phyloP scores from a whole-genome alignment of 2,888 invertebrate genomes.

The Heliothis peltigera region DNA sequence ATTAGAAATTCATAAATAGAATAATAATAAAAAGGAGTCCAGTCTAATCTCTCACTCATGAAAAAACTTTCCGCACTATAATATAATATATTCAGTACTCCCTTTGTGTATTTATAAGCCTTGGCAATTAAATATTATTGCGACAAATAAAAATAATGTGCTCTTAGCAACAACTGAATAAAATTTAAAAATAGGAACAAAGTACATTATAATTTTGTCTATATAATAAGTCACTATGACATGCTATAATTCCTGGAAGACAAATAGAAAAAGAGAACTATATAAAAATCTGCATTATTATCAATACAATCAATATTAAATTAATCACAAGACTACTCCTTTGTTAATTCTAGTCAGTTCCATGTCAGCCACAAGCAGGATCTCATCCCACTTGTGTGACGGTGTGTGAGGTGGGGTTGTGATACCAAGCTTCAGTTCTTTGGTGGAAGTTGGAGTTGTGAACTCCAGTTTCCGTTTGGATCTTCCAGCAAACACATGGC shows the following conservation, averaged over 20 bases:
- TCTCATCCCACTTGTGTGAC: conserved; percentile 89
- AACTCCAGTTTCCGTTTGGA: conserved; percentile 88
- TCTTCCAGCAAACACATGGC: conserved; percentile 79
- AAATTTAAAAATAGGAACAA: conserved; percentile 81
- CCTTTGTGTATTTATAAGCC: conserved; percentile 43
- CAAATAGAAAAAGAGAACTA: conserved; percentile 72
- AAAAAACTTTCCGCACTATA: conserved; percentile 33
- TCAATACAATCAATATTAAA: conserved; percentile 62
- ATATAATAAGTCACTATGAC: conserved; percentile 55
- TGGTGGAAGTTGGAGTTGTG: conserved; percentile 79
- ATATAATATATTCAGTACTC: conserved; percentile 39
- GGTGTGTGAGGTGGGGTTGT: conserved; percentile 85
- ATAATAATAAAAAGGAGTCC: conserved; percentile 57
- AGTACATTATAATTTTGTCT: conserved; percentile 67
- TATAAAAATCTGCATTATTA: conserved; percentile 71
- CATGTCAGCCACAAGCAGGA: conserved; percentile 90
- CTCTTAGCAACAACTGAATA: conserved; percentile 79
- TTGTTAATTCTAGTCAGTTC: conserved; percentile 90
- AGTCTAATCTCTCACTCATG: conserved; percentile 65
- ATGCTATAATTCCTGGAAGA: conserved; percentile 79
- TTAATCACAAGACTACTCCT: conserved; percentile 80
- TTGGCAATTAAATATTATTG: conserved; percentile 52
- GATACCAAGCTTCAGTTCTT: conserved; percentile 78
- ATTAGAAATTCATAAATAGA: conserved; percentile 50
- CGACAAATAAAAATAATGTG: conserved; percentile 66